These are phyloP conservation scores for Phataginus tricuspis DNA, from an alignment of 2,797 vertebrate species.

Conservation along the genomic window DNA sequence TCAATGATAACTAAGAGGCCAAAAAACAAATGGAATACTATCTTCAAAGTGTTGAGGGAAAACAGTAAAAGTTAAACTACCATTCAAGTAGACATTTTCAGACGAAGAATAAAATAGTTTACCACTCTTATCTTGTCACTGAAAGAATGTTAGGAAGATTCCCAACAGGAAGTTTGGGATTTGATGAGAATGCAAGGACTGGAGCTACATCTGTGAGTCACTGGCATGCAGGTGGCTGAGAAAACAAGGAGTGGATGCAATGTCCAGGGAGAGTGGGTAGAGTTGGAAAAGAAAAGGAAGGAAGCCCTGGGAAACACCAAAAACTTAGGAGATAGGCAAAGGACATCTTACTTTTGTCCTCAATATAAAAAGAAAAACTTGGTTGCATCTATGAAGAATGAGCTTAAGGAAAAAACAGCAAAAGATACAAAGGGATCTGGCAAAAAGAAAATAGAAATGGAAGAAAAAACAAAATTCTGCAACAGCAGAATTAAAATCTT, in stretches of 20 bases:
- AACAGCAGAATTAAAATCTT: slow-evolving; percentile 17
- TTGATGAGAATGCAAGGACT: neutral
- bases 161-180: neutral
- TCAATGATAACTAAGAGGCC: neutral
- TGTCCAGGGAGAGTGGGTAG: neutral
- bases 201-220: neutral
- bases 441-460: neutral
- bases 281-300: neutral
- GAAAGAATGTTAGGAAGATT: slow-evolving; percentile 1
- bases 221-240: neutral
- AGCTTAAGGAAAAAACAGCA: neutral
- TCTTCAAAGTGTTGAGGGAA: neutral
- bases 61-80: neutral
- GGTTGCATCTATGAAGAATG: neutral
- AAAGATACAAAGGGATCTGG: neutral
- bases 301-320: neutral
- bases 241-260: neutral
- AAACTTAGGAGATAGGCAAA: neutral
- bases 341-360: neutral
- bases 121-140: neutral
- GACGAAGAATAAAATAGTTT: slow-evolving; percentile 23
- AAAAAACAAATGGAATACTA: neutral
- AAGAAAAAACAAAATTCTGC: neutral
- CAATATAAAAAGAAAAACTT: neutral
- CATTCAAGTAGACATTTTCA: neutral